A percentile compares a stretch with the other conserved stretches of the same genome.
Evolutionary conservation across 2,113 vertebrate genomes (phyloP).

Genomic region (Oreotrochilus melanogaster): DNA sequence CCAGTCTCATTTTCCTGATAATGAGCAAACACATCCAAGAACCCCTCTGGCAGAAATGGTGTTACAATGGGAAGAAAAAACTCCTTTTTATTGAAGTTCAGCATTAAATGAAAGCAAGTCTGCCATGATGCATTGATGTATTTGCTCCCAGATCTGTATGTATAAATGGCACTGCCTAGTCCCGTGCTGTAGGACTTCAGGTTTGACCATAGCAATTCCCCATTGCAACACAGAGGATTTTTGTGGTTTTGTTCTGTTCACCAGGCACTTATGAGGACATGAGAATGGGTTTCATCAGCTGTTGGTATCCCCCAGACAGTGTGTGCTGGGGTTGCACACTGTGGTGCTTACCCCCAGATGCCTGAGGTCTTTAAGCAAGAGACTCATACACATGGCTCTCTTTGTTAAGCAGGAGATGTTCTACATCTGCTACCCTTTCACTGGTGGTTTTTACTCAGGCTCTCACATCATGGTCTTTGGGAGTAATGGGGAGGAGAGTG

Average conservation of each 20-base stretch:
- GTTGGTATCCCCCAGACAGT: not conserved
- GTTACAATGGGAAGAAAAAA: not conserved
- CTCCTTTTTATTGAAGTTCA: slow-evolving; percentile 10
- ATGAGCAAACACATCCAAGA: not conserved
- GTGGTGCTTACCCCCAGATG: rapidly evolving
- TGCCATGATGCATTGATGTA: not conserved
- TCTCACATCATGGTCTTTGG: not conserved
- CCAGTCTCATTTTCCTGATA: slow-evolving; percentile 38
- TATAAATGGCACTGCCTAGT: not conserved
- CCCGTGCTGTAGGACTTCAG: not conserved
- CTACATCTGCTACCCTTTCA: not conserved
- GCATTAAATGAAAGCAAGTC: not conserved
- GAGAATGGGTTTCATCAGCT: rapidly evolving
- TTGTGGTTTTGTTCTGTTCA: not conserved
- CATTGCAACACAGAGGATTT: not conserved
- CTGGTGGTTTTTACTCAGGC: not conserved
- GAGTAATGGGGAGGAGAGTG: rapidly evolving
- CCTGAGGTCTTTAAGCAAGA: not conserved
- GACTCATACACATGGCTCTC: not conserved
- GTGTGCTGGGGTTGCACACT: rapidly evolving
- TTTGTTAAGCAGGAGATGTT: not conserved
- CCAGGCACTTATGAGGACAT: not conserved
- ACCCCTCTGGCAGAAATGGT: not conserved
- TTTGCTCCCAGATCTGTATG: not conserved
- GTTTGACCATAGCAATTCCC: not conserved